These are phyloP conservation scores for Euproctis similis DNA, from an alignment of 2,888 invertebrate genomes.

Conservation along the genomic window DNA sequence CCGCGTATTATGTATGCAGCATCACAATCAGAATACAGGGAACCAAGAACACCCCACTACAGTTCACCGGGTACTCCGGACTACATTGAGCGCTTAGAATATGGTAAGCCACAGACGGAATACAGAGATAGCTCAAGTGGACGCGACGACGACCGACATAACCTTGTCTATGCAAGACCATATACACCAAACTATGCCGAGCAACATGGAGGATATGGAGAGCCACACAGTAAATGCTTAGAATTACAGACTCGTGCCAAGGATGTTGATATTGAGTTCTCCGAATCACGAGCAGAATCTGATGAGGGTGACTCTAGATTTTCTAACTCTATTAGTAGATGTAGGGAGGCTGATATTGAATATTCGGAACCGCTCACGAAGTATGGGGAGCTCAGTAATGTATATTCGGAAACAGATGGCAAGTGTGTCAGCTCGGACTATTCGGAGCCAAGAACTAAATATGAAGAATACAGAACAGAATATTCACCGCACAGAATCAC, in stretches of 20 bases:
- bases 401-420: background rate
- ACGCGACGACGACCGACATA: background rate
- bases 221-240: background rate
- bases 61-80: background rate
- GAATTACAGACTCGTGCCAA: background rate
- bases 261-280: background rate
- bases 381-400: background rate
- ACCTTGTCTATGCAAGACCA: background rate
- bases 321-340: background rate
- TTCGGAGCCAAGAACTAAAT: background rate
- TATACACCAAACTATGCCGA: background rate
- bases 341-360: background rate
- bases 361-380: background rate
- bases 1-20: background rate
- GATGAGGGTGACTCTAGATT: background rate
- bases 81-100: slow-evolving; percentile 1
- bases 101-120: background rate
- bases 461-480: background rate
- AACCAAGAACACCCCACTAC: slow-evolving; percentile 1
- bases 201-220: background rate
- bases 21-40: background rate
- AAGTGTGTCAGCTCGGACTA: slow-evolving; percentile 2
- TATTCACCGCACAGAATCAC: background rate
- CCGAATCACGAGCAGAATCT: background rate
- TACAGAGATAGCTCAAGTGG: too few species aligned